Evolutionary conservation across 2,888 invertebrate species (phyloP).

Genomic region (Lysandra coridon): DNA sequence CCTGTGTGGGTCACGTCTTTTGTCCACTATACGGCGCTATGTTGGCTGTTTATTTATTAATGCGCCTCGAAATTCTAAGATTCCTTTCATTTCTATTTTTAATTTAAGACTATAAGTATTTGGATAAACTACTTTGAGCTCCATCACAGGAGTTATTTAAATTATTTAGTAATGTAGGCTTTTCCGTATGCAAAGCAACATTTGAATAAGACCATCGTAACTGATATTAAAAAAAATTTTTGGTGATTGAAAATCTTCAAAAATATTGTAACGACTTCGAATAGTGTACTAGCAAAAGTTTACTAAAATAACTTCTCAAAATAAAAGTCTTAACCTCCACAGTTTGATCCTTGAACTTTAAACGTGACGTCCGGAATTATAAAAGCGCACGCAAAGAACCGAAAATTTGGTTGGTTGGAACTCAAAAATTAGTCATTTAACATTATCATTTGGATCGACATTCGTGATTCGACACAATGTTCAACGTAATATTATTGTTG

Average conservation of each 20-base stretch:
- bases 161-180: neutral
- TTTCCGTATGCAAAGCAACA: neutral
- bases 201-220: too few relatives aligned
- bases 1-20: constrained; percentile 58
- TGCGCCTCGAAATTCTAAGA: constrained; percentile 67
- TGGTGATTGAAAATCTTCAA: neutral
- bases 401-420: too few relatives aligned
- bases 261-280: neutral
- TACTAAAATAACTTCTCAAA: neutral
- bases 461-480: too few relatives aligned
- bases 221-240: too few relatives aligned
- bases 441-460: too few relatives aligned
- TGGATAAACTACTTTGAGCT: neutral
- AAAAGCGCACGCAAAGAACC: too few relatives aligned
- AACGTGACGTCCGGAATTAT: too few relatives aligned
- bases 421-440: too few relatives aligned
- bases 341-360: too few relatives aligned
- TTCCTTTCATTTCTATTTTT: constrained; percentile 65
- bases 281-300: neutral
- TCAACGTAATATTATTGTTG: too few relatives aligned
- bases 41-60: constrained; percentile 77
- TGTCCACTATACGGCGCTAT: constrained; percentile 76
- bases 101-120: constrained; percentile 68
- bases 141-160: neutral
- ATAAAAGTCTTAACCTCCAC: neutral